These are phyloP conservation scores for Gymnothorax reevesii DNA, from an alignment of 2,797 vertebrate genomes.

Conservation along the genomic window DNA sequence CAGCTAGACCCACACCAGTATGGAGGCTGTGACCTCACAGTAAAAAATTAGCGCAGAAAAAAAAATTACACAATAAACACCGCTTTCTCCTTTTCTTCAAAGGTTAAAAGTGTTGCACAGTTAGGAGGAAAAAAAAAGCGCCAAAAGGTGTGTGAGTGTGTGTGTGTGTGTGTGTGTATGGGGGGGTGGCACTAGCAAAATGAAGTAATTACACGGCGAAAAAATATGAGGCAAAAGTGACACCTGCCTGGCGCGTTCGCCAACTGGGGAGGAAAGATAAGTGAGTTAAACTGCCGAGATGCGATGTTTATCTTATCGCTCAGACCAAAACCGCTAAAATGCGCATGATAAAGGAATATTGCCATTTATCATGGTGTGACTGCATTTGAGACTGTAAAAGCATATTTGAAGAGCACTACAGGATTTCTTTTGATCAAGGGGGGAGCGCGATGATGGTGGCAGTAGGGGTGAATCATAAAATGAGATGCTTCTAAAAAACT, in stretches of 20 bases:
- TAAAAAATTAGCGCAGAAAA: not conserved
- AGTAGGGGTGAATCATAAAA: constrained; percentile 60
- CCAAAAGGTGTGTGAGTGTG: constrained; percentile 32
- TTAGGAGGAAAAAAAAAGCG: constrained; percentile 45
- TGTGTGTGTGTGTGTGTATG: too few species aligned
- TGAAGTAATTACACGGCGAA: constrained; percentile 30
- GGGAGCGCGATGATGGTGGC: constrained; percentile 64
- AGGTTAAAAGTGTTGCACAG: constrained; percentile 36
- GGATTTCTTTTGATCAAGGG: constrained; percentile 64
- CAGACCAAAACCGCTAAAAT: constrained; percentile 64
- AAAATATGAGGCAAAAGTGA: constrained; percentile 67
- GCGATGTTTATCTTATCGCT: constrained; percentile 78
- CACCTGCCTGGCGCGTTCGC: constrained; percentile 73
- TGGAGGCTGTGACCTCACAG: not conserved
- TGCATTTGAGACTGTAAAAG: constrained; percentile 58
- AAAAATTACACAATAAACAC: not conserved
- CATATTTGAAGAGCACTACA: constrained; percentile 43
- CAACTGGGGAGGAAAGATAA: constrained; percentile 78
- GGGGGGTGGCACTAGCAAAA: not conserved
- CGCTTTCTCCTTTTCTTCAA: not conserved
- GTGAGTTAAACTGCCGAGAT: constrained; percentile 77
- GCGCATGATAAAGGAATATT: constrained; percentile 61
- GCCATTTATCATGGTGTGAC: constrained; percentile 56
- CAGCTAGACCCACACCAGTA: not conserved
- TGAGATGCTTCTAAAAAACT: constrained; percentile 59